Evolutionary conservation across 2,113 vertebrate species (phyloP).

Genomic region (Nicator chloris): DNA sequence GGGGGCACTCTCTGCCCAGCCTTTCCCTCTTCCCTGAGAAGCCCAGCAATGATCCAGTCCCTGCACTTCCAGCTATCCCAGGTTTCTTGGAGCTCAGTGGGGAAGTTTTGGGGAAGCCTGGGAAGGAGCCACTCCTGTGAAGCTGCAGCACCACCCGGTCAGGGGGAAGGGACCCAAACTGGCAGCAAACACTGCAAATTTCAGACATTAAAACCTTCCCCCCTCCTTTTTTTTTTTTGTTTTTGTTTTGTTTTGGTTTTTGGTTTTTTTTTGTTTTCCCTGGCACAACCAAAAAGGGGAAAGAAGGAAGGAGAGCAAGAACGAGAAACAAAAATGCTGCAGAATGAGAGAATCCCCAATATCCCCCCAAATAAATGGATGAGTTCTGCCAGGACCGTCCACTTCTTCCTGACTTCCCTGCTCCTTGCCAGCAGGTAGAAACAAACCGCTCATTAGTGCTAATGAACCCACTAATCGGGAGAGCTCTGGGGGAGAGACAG

Average conservation of each 20-base stretch:
- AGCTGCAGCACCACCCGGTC: fast-evolving
- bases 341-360: not conserved
- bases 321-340: not conserved
- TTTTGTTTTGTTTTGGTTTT: no score
- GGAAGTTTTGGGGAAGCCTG: not conserved
- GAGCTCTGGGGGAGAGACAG: not conserved
- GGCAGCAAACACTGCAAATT: not conserved
- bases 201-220: not conserved
- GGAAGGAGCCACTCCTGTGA: not conserved
- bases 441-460: not conserved
- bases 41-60: not conserved
- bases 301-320: not conserved
- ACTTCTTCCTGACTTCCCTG: not conserved
- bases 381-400: not conserved
- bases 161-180: not conserved
- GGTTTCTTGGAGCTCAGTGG: not conserved
- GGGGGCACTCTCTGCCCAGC: not conserved
- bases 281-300: not conserved
- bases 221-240: not conserved
- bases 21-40: not conserved
- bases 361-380: not conserved
- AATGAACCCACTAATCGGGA: not conserved
- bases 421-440: not conserved
- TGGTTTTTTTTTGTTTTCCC: no score
- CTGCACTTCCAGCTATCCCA: not conserved